Evolutionary conservation across 2,888 invertebrate species (phyloP), one percentile per base, ranked within the genome.

Genomic region (Megamerina dolium): DNA sequence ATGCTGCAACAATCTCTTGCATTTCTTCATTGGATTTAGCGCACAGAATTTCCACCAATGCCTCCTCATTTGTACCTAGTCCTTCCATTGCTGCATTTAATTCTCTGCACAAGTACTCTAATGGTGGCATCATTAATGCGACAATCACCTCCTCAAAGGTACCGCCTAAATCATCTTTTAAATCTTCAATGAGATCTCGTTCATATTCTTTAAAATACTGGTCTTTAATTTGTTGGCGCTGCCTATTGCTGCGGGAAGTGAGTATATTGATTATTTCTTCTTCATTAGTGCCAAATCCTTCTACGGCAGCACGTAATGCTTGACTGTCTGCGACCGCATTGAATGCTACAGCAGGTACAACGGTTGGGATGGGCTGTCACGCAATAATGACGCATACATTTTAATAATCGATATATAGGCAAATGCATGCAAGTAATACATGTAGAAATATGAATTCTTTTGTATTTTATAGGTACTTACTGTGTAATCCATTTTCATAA

Each of bases 251-350:
- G 36, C 88, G 76, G 0, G 76, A 70, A 1, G 82, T 79, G 27
- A 90, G 74, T 38, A 89, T 78, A 43, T 83, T 78, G 26, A 86
- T 85, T 54, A 88, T 85, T 26, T 80, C 75, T 58, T 83, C 77
- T 63, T 88, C 87, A 57, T 87, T 81, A 0, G 87, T 87, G 4
- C 84, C 84, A n/a, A 83, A 75, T 16, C 84, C 84, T 55, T 82
- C 82, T 85, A 85, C 85, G 8, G 85, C 85, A 2, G 72, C 75
- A 2, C 85, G 74, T 18, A 85, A 73, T 0, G 77, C 69, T 19
- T 79, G 77, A 0, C 81, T 83, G 67, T 85, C 85, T 43, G 78
- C 78, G 0, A 76, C 68, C 0, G 81, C 79, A 60, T 79, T 80
- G 69, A 84, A 85, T 55, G 74, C 75, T 2, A 74, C 61, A 5